A percentile compares a stretch with the other conserved stretches of the same genome.
Conservation (phyloP, 1,140 invertebrate species). For the Polypedilum pembai region DNA sequence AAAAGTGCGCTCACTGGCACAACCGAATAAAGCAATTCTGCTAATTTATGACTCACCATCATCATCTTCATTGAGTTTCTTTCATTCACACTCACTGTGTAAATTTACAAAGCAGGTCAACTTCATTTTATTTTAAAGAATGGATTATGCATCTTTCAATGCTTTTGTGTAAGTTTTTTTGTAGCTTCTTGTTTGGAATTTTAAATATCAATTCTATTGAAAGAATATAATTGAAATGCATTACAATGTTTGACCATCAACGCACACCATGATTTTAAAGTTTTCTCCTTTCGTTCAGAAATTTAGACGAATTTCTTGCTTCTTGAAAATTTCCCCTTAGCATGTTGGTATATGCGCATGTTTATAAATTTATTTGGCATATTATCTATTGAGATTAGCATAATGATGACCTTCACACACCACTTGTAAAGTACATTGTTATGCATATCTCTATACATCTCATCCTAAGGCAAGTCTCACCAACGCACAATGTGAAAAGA, state of each 20-base stretch:
- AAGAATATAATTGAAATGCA: no score
- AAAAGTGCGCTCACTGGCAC: no score
- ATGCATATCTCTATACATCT: neutral
- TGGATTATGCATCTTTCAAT: neutral
- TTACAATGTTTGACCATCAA: no score
- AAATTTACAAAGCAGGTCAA: neutral
- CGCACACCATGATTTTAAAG: neutral
- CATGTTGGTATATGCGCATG: neutral
- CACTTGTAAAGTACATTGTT: neutral
- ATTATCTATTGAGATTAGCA: neutral
- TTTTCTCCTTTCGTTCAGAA: neutral
- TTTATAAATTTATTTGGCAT: slow-evolving; percentile 5
- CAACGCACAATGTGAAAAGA: no score
- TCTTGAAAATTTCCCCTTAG: neutral
- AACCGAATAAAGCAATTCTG: neutral
- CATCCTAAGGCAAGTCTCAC: no score
- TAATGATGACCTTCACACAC: slow-evolving; percentile 15
- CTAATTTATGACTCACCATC: neutral
- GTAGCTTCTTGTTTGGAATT: no score
- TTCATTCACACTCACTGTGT: neutral
- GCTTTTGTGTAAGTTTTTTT: no score
- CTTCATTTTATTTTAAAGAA: neutral
- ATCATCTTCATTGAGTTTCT: neutral
- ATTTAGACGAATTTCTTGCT: neutral
- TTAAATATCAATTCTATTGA: no score